These are phyloP conservation scores for Miniopterus natalensis DNA, from an alignment of 2,113 vertebrate species.

Conservation along the genomic window DNA sequence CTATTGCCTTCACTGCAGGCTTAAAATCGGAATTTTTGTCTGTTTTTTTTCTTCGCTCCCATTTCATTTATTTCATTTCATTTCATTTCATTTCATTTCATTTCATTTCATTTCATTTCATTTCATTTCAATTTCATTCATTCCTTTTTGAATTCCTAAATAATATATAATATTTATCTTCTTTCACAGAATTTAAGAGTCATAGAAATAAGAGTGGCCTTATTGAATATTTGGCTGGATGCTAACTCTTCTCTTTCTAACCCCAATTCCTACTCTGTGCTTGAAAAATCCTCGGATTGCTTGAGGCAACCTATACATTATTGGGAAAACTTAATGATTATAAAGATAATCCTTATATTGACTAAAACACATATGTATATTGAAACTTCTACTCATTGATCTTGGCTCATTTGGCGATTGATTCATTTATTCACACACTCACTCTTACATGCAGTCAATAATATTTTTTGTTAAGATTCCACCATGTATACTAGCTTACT, in stretches of 20 bases:
- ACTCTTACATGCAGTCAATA: neutral
- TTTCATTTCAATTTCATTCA: neutral
- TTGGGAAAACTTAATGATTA: neutral
- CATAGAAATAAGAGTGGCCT: neutral
- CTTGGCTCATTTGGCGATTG: neutral
- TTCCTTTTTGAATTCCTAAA: neutral
- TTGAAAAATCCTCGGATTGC: neutral
- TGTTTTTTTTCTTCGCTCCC: neutral
- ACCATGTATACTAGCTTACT: neutral
- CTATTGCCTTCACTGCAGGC: neutral
- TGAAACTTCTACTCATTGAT: neutral
- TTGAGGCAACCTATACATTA: neutral
- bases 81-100: too few relatives aligned
- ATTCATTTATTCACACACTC: neutral
- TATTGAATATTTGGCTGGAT: neutral
- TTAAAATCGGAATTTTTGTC: neutral
- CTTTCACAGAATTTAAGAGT: neutral
- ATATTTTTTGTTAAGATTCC: slow-evolving; percentile 24
- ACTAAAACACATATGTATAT: neutral
- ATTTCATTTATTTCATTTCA: neutral
- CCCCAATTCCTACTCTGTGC: neutral
- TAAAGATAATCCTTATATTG: neutral
- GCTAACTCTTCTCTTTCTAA: neutral
- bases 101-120: too few relatives aligned
- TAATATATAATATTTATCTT: neutral